Evolutionary conservation across 2,797 vertebrate genomes (phyloP).

Genomic region (Denticeps clupeoides): DNA sequence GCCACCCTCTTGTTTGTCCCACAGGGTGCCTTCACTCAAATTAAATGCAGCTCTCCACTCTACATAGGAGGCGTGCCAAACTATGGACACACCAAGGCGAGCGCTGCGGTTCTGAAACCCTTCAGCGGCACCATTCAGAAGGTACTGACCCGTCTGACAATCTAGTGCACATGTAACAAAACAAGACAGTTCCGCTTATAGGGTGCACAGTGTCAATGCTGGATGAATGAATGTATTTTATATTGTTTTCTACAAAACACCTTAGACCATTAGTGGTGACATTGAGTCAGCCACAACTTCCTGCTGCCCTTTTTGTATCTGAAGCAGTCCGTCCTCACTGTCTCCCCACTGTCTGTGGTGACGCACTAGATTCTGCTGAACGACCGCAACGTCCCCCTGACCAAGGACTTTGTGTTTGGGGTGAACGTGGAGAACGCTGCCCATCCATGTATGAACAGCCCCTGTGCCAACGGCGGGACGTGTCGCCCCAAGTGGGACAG

Average conservation of each 20-base stretch:
- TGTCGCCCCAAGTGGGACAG: conserved; percentile 79
- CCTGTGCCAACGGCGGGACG: conserved; percentile 81
- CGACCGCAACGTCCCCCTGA: conserved; percentile 69
- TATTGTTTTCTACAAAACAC: too few relatives aligned
- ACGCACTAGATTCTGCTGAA: conserved; percentile 74
- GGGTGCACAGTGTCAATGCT: too few relatives aligned
- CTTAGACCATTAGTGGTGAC: too few relatives aligned
- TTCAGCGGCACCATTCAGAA: conserved; percentile 88
- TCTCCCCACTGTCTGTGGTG: neutral
- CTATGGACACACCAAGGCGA: conserved; percentile 76
- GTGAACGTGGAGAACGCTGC: conserved; percentile 77
- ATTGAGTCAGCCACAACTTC: too few relatives aligned
- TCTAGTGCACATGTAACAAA: too few relatives aligned
- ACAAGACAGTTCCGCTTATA: too few relatives aligned
- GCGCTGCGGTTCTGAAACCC: conserved; percentile 63
- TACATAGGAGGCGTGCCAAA: conserved; percentile 81
- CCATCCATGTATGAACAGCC: conserved; percentile 75
- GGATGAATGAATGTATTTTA: too few relatives aligned
- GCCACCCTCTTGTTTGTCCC: too few relatives aligned
- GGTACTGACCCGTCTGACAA: conserved; percentile 53
- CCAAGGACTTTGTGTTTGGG: conserved; percentile 59
- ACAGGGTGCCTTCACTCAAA: conserved; percentile 94
- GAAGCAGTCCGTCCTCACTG: neutral
- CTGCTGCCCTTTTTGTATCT: neutral
- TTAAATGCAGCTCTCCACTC: conserved; percentile 87